These are phyloP conservation scores for Trimorus sp. DNA, from an alignment of 2,888 invertebrate species.

Conservation along the genomic window DNA sequence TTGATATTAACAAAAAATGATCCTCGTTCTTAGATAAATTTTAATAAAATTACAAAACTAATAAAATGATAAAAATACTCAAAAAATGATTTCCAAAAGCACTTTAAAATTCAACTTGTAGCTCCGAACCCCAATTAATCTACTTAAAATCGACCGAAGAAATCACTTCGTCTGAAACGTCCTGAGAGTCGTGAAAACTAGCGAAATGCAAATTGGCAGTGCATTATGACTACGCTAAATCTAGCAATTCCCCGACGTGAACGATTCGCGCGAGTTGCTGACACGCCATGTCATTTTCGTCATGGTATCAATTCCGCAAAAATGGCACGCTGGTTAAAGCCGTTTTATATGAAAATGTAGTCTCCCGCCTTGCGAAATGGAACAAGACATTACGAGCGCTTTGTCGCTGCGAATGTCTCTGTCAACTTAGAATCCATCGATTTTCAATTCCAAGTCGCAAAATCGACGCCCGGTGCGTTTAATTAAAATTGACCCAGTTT, in stretches of 20 bases:
- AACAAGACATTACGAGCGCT: constrained; percentile 32
- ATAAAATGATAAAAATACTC: too few relatives aligned
- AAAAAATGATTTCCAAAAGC: too few relatives aligned
- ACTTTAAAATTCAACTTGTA: too few relatives aligned
- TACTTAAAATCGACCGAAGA: too few relatives aligned
- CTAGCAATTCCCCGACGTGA: neutral
- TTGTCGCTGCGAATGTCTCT: constrained; percentile 21
- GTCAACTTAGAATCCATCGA: constrained; percentile 31
- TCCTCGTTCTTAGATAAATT: too few relatives aligned
- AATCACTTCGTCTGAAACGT: neutral
- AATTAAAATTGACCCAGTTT: constrained; percentile 27
- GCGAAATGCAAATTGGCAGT: neutral
- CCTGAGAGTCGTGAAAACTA: neutral
- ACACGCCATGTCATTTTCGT: constrained; percentile 36
- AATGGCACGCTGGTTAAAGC: constrained; percentile 23
- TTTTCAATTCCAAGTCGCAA: constrained; percentile 29
- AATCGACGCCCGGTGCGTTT: constrained; percentile 23
- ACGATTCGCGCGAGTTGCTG: constrained; percentile 21
- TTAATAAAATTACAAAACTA: too few relatives aligned
- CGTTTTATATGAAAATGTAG: constrained; percentile 42
- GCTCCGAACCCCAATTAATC: too few relatives aligned
- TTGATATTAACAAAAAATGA: too few relatives aligned
- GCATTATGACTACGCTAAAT: constrained; percentile 27
- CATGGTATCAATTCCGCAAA: constrained; percentile 35
- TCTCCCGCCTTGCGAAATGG: constrained; percentile 25